Base-by-base conservation (phyloP, 2,113 vertebrate species). In the Vombatus ursinus region DNA sequence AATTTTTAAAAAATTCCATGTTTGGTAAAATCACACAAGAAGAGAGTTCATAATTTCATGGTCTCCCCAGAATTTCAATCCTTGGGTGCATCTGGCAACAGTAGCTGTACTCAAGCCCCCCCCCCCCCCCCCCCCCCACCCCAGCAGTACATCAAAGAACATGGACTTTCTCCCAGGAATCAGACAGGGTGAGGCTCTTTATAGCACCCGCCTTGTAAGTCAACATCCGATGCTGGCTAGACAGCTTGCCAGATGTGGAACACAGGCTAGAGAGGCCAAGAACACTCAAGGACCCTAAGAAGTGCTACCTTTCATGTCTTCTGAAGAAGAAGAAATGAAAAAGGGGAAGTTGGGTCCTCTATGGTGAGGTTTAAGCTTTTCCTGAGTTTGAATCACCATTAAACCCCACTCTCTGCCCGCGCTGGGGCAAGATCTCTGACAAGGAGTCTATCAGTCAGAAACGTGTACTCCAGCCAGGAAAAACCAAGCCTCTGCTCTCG, bases 21-120 rank as follows among this genome's bases (percentile, higher is more conserved):
- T 97, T 97, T 95, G 92, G 96, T 97, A 97, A 96, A 84, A 91
- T 3, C 54, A 90, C 77, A 92, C 51, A 93, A 94, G 90, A 61
- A 50, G 48, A 37, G 50, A 50, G 53, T 95, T 22, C 93, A 90
- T 5, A 94, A 53, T 48, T 47, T 37, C 53, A 51, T 25, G 24
- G 48, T 90, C 93, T 95, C 91, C 94, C 94, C 90, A 95, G 92
- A 93, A 91, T 94, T 95, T 96, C 84, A 95, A 5, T 95, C 90
- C 91, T 91, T 91, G 6, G 16, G n/a, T n/a, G 19, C 16, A 91
- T 92, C 94, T 97, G 96, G 94, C 92, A 95, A 95, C 94, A 93
- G 47, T 49, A 92, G 96, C 54, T 54, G 7, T 92, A 68, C 92
- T 94, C 49, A 0, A 48, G 97, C 92, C 95, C 68, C 16, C 4